Percentiles rank a stretch among this genome's conserved stretches.
Evolutionary conservation across 2,888 invertebrate genomes (phyloP).

Genomic region (Eurois occulta): DNA sequence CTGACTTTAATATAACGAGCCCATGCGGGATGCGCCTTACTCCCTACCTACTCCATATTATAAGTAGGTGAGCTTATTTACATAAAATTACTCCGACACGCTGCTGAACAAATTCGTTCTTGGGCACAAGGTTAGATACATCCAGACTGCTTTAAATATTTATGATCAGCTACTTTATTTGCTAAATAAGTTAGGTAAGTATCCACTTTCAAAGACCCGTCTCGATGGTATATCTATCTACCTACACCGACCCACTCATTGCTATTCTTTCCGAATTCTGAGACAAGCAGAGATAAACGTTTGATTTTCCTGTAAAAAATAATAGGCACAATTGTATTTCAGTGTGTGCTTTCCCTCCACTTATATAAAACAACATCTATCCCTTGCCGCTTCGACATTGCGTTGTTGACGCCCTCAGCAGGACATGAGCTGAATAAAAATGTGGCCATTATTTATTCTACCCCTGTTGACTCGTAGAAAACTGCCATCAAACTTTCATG

Average conservation of each 20-base stretch:
- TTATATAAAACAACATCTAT: slow-evolving; percentile 60
- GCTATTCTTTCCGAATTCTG: neutral
- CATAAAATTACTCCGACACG: slow-evolving; percentile 58
- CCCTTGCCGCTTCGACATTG: slow-evolving; percentile 58
- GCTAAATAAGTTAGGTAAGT: slow-evolving; percentile 5
- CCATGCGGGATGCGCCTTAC: slow-evolving; percentile 55
- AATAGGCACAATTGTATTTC: slow-evolving; percentile 49
- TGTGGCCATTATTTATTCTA: slow-evolving; percentile 78
- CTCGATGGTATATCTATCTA: neutral
- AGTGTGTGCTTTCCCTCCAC: slow-evolving; percentile 50
- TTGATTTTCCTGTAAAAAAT: slow-evolving; percentile 38
- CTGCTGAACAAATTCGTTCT: slow-evolving; percentile 51
- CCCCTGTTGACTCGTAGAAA: slow-evolving; percentile 75
- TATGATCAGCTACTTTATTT: slow-evolving; percentile 34
- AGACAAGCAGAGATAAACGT: slow-evolving; percentile 12
- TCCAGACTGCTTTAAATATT: slow-evolving; percentile 43
- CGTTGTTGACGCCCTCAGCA: slow-evolving; percentile 71
- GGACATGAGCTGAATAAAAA: slow-evolving; percentile 80
- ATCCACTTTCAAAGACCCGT: neutral
- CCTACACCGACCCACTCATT: neutral
- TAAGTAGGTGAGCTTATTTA: slow-evolving; percentile 53
- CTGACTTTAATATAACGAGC: slow-evolving; percentile 66
- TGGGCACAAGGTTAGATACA: slow-evolving; percentile 21
- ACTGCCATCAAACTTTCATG: slow-evolving; percentile 69
- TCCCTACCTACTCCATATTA: slow-evolving; percentile 38